Percentiles rank a stretch among this genome's conserved stretches.
Evolutionary conservation across 2,113 vertebrate genomes (phyloP).

Genomic region (Eulemur macaco): DNA sequence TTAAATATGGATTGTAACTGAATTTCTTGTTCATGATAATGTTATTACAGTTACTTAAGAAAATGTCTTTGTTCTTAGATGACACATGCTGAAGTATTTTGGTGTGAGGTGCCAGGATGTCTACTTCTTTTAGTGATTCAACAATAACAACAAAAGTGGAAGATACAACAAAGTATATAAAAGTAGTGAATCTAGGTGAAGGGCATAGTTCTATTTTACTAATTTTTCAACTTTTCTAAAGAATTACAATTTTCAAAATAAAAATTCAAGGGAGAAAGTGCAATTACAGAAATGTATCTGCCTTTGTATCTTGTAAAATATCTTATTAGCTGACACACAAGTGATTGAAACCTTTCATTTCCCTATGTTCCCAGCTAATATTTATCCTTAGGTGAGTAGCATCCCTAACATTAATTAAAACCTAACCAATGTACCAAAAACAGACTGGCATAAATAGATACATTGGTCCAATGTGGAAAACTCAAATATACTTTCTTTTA

Average conservation of each 20-base stretch:
- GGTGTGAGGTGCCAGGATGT: neutral
- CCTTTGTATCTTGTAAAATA: neutral
- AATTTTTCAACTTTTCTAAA: slow-evolving; percentile 33
- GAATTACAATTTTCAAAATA: neutral
- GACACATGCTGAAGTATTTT: neutral
- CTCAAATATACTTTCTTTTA: slow-evolving; percentile 39
- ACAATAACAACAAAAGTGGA: neutral
- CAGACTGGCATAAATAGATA: slow-evolving; percentile 29
- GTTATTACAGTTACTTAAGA: neutral
- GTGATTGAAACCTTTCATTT: slow-evolving; percentile 3
- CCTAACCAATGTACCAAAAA: neutral
- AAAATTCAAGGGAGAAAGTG: neutral
- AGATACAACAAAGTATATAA: neutral
- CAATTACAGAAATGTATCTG: neutral
- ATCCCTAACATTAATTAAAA: neutral
- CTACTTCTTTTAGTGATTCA: neutral
- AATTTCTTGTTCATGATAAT: neutral
- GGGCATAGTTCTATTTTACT: neutral
- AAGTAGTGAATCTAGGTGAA: neutral
- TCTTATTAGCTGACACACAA: slow-evolving; percentile 23
- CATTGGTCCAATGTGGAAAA: neutral
- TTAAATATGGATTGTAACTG: neutral
- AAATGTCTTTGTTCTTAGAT: neutral
- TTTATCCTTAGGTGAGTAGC: neutral
- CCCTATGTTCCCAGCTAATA: slow-evolving; percentile 29